Evolutionary conservation across 2,797 vertebrate genomes (phyloP), one percentile per base, ranked within the genome.

Genomic region (Typhlichthys eigenmanni): DNA sequence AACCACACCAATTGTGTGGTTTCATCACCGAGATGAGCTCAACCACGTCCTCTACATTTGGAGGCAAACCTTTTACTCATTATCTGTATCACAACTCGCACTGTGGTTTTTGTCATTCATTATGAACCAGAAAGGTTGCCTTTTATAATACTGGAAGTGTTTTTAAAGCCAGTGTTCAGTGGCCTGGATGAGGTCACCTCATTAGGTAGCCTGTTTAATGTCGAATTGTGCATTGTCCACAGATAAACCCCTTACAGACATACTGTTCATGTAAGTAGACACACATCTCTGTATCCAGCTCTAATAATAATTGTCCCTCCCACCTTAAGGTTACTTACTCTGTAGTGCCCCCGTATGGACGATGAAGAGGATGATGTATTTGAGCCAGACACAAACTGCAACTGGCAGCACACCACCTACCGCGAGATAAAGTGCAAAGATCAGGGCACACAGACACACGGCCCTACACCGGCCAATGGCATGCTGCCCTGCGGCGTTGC

Each of bases 321-420:
- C n/a, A 8, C 48, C 75, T 60, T 9, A 58, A 90, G 89, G 82
- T 68, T 76, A 84, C 74, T 71, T 78, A 65, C 70, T 67, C 66
- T 38, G 54, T 67, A 88, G 81, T 58, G 71, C 69, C 86, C 75
- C 79, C 91, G 86, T 69, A 94, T 93, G 93, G 93, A 93, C 65
- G 92, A 93, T 83, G 92, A 93, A 74, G 92, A 94, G 79, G 93
- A 93, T 64, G 92, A 92, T 91, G 92, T 93, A 78, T 92, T 91
- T 78, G 85, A 83, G 86, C 81, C 86, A 57, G 84, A 86, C 75
- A 75, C 82, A 55, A 65, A 62, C 71, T 76, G 53, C 85, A 91
- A 90, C 88, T 83, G 24, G 3, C 24, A 24, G 24, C 24, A 68
- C 78, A 85, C 86, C 69, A 58, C 82, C 53, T 89, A 88, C 85